Base-by-base conservation (phyloP, 2,113 vertebrate genomes). In the Haplochromis vanheusdeni region DNA sequence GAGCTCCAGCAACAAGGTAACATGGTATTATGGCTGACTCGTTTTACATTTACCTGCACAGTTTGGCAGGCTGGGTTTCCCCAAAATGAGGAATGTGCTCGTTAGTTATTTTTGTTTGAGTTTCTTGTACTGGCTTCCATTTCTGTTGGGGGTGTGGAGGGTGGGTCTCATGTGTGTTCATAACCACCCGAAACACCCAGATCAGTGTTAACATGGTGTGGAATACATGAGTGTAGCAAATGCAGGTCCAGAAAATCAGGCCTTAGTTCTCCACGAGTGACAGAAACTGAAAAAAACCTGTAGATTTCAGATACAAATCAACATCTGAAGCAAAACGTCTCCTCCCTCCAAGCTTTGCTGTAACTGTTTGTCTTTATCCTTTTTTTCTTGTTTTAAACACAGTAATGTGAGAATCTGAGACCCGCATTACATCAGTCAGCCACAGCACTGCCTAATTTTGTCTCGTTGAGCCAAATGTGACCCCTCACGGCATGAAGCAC, bases 1-100 rank as follows among this genome's bases (percentile, higher is more conserved):
- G 79, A 90, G 85, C 86, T 91, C 42, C 75, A 91, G 70, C 79
- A 91, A 35, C 75, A 73, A 86, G 77, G 80, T 75, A 83, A 83
- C 77, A 21, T 80, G 80, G 73, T 56, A 13, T 80, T 21, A 65
- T 45, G 54, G 37, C 65, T 17, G 45, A 58, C 70, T 83, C 16
- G 2, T 85, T 80, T 87, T 56, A 45, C 16, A 58, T 52, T 51
- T 70, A 56, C 56, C 75, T 84, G 70, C 79, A 87, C 80, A 92
- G 37, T 82, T 26, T 17, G 49, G 40, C 56, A 80, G 26, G 45
- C 37, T 86, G 85, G 77, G 83, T 83, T 90, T 60, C 26, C 26
- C 86, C 84, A 77, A 80, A 80, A 73, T 31, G 1, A 86, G 17
- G 5, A 47, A 11, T 17, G 40, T 47, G 12, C 33, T 33, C 8